A percentile compares a stretch with the other conserved stretches of the same genome.
Evolutionary conservation across 2,888 invertebrate species (phyloP).

Genomic region (Temnothorax unifasciatus): DNA sequence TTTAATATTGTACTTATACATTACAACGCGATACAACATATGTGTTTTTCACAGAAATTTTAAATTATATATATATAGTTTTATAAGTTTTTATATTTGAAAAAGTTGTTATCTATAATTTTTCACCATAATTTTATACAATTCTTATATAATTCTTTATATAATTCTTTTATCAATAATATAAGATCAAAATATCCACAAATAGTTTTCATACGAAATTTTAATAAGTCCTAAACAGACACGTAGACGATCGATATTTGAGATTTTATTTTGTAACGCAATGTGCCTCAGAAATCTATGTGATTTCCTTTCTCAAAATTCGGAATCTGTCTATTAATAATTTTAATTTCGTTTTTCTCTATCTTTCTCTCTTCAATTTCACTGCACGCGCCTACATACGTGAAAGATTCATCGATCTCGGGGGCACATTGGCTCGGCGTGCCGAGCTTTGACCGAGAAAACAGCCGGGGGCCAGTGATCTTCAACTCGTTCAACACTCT

Average conservation of each 20-base stretch:
- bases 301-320: background rate
- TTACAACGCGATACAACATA: background rate
- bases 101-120: background rate
- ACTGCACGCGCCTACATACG: constrained; percentile 29
- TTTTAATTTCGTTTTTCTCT: background rate
- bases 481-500: constrained; percentile 74
- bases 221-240: background rate
- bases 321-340: background rate
- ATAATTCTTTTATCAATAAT: background rate
- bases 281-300: too few species aligned
- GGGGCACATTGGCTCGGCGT: constrained; percentile 65
- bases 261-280: background rate
- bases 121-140: background rate
- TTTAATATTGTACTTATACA: background rate
- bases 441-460: constrained; percentile 67
- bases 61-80: background rate
- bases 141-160: too few species aligned
- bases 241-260: background rate
- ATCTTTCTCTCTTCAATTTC: background rate
- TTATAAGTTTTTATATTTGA: background rate
- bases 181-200: background rate
- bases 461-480: constrained; percentile 71
- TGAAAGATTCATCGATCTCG: constrained; percentile 70
- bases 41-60: too few species aligned
- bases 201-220: background rate